Evolutionary conservation across 2,888 invertebrate genomes (phyloP).

Genomic region (Spilosoma lubricipeda): DNA sequence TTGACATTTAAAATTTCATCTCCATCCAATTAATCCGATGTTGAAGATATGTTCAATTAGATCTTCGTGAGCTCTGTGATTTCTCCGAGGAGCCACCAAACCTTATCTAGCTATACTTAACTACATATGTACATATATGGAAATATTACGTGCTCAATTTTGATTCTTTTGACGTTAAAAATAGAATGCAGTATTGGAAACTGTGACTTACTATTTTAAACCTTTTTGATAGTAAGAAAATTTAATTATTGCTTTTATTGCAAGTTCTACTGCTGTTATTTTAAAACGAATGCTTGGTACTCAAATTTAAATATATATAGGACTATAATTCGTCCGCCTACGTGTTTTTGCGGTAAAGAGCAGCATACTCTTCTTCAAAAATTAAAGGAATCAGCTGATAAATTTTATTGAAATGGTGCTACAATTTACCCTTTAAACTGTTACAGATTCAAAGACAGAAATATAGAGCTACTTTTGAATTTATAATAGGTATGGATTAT

Average conservation of each 20-base stretch:
- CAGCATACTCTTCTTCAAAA: too few species aligned
- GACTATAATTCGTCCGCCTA: too few species aligned
- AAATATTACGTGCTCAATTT: constrained; percentile 28
- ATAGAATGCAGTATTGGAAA: neutral
- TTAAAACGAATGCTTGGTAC: neutral
- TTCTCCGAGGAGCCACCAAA: constrained; percentile 49
- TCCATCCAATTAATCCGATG: constrained; percentile 45
- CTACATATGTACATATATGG: constrained; percentile 14
- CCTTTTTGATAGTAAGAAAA: neutral
- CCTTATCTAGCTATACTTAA: constrained; percentile 22
- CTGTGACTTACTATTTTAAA: neutral
- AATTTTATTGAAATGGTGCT: too few species aligned
- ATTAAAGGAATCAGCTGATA: too few species aligned
- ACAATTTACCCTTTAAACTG: too few species aligned
- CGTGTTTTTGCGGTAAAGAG: too few species aligned
- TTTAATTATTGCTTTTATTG: neutral
- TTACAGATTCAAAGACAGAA: too few species aligned
- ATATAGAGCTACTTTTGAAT: too few species aligned
- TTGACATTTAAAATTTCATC: constrained; percentile 41
- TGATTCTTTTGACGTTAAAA: neutral
- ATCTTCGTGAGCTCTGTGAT: constrained; percentile 44
- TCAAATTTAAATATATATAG: neutral
- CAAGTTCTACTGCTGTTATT: neutral
- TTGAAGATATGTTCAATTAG: constrained; percentile 51
- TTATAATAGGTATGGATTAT: too few species aligned